These are phyloP conservation scores for Brachylomia viminalis DNA, from an alignment of 2,888 invertebrate genomes.

Conservation along the genomic window DNA sequence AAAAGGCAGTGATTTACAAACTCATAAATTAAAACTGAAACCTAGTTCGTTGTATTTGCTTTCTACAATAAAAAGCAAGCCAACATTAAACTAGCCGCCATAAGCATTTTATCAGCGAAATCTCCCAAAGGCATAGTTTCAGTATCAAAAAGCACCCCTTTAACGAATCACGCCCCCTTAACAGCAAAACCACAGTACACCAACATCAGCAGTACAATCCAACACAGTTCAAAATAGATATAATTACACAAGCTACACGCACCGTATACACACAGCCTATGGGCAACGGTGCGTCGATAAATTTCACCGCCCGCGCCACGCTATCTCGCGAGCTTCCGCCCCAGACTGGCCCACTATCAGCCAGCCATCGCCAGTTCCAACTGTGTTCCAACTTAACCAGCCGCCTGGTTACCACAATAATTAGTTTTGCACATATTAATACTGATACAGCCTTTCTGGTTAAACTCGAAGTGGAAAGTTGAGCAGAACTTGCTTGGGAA, in stretches of 20 bases:
- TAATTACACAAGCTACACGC: conserved; percentile 37
- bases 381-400: conserved; percentile 21
- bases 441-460: background rate
- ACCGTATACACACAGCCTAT: conserved; percentile 35
- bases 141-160: background rate
- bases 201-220: background rate
- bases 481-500: background rate
- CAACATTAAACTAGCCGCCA: background rate
- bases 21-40: background rate
- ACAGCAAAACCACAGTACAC: background rate
- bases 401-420: conserved; percentile 30
- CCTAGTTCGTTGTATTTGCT: conserved; percentile 14
- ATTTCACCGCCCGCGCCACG: conserved; percentile 46
- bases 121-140: background rate
- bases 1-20: conserved; percentile 8
- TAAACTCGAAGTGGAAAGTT: conserved; percentile 15
- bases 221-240: conserved; percentile 26
- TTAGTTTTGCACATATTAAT: conserved; percentile 29
- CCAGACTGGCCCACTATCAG: conserved; percentile 43
- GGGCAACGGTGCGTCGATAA: conserved; percentile 47
- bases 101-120: background rate
- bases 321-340: conserved; percentile 57
- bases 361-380: conserved; percentile 37
- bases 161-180: background rate
- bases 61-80: background rate